Evolutionary conservation across 2,113 vertebrate genomes (phyloP), one percentile per base, ranked within the genome.

Genomic region (Hippocampus mohnikei): DNA sequence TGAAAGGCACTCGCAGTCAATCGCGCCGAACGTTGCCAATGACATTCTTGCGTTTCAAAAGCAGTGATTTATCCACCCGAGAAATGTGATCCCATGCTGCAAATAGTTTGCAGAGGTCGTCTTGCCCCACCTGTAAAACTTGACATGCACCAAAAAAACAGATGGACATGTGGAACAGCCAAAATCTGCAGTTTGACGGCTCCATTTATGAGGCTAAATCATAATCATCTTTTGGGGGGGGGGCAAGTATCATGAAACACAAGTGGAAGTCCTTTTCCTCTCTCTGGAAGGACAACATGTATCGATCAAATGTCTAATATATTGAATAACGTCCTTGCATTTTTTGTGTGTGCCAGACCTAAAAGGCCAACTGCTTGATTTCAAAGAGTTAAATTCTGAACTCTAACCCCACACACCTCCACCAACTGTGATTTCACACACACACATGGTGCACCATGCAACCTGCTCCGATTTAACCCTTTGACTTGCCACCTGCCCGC

Each of bases 381-480:
- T 77, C 68, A 46, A 69, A 55, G 74, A 63, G 72, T 83, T 84
- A 71, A 81, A 73, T 61, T 81, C 83, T 81, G 76, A 78, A 80
- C 76, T 82, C 66, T 52, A 33, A 81, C 61, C 33, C 33, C 33
- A 37, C 71, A 29, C 69, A 55, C 9, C 60, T 16, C 58, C 58
- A 66, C 75, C 69, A 65, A 67, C 76, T 50, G 68, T 75, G 69
- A 27, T 72, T 27, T 53, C 2, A 71, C 46, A 72, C 69, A 69
- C 77, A 67, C 66, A 72, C 42, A 37, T 2, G 2, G 75, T 70
- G 46, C 72, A 72, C 66, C 42, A 37, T 78, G 52, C 84, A 87
- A 81, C 82, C 82, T 85, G 85, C 77, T 81, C 79, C 41, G 66
- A 70, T 82, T 85, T 85, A 86, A 88, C 84, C 86, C 80, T 79